phyloP scores from a whole-genome alignment of 2,888 invertebrate species.

The Polydesmus complanatus region DNA sequence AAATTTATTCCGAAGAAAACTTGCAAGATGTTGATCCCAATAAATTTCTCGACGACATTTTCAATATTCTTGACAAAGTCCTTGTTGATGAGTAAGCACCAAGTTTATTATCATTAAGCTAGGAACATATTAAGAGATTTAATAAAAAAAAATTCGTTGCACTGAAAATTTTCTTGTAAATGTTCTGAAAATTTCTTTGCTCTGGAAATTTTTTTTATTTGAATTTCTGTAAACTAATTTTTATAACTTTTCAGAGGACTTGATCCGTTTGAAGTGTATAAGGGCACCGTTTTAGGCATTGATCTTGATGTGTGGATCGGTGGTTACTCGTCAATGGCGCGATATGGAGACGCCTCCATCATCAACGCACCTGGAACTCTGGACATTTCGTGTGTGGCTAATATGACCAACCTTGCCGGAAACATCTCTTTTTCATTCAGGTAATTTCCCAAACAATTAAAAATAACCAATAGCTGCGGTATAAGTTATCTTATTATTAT shows the following conservation, averaged over 20 bases:
- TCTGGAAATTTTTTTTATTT: no score
- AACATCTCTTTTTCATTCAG: neutral
- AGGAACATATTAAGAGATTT: no score
- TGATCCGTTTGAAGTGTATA: constrained; percentile 1
- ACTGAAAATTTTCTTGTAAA: no score
- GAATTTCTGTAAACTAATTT: neutral
- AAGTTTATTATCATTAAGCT: no score
- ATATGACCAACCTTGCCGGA: constrained; percentile 5
- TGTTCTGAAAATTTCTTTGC: no score
- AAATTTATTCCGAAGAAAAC: neutral
- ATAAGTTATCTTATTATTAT: neutral
- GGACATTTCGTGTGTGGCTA: neutral
- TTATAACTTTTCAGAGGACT: neutral
- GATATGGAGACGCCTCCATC: constrained; percentile 6
- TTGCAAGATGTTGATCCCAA: neutral
- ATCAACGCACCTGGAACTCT: neutral
- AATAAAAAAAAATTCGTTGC: no score
- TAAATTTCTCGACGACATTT: constrained; percentile 1
- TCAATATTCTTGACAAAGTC: neutral
- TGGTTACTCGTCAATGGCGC: constrained; percentile 4
- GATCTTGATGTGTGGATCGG: constrained; percentile 5
- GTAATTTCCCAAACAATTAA: neutral
- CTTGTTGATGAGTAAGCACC: constrained; percentile 1
- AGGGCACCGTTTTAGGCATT: neutral
- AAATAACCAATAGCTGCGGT: neutral